Evolutionary conservation across 2,888 invertebrate species (phyloP).

Genomic region (Villa cingulata): DNA sequence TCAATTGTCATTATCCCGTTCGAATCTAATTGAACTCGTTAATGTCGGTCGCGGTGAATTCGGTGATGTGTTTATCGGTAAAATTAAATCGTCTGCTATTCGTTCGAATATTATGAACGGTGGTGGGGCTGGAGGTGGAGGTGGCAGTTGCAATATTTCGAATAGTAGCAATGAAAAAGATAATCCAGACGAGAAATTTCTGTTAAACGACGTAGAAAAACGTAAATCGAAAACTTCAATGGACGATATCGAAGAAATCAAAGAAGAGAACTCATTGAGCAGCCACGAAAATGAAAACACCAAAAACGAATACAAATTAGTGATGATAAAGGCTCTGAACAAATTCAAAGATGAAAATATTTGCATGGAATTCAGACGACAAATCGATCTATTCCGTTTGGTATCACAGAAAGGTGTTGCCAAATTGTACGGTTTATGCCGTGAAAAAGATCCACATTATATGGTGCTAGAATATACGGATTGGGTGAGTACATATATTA

Average conservation of each 20-base stretch:
- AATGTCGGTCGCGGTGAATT: slow-evolving; percentile 75
- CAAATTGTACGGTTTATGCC: slow-evolving; percentile 65
- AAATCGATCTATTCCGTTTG: slow-evolving; percentile 73
- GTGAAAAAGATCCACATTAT: slow-evolving; percentile 73
- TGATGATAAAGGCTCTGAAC: slow-evolving; percentile 64
- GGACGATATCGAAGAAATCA: slow-evolving; percentile 36
- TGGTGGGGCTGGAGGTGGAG: slow-evolving; percentile 22
- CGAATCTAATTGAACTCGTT: slow-evolving; percentile 54
- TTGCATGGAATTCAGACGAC: slow-evolving; percentile 73
- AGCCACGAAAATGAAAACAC: slow-evolving; percentile 25
- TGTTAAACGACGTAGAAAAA: slow-evolving; percentile 25
- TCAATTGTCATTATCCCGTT: slow-evolving; percentile 58
- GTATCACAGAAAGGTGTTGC: slow-evolving; percentile 72
- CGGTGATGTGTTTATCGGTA: slow-evolving; percentile 79
- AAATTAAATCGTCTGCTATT: slow-evolving; percentile 34
- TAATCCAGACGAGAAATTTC: slow-evolving; percentile 7
- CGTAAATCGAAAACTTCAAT: slow-evolving; percentile 34
- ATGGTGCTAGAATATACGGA: slow-evolving; percentile 85
- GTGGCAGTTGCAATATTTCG: slow-evolving; percentile 18
- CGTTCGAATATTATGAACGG: slow-evolving; percentile 14
- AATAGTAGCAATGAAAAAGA: slow-evolving; percentile 21
- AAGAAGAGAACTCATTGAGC: slow-evolving; percentile 25
- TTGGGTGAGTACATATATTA: slow-evolving; percentile 78
- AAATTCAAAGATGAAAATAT: slow-evolving; percentile 64
- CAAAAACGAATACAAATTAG: slow-evolving; percentile 30